These are phyloP conservation scores for Molanna angustata DNA, from an alignment of 2,888 invertebrate genomes.

Conservation along the genomic window DNA sequence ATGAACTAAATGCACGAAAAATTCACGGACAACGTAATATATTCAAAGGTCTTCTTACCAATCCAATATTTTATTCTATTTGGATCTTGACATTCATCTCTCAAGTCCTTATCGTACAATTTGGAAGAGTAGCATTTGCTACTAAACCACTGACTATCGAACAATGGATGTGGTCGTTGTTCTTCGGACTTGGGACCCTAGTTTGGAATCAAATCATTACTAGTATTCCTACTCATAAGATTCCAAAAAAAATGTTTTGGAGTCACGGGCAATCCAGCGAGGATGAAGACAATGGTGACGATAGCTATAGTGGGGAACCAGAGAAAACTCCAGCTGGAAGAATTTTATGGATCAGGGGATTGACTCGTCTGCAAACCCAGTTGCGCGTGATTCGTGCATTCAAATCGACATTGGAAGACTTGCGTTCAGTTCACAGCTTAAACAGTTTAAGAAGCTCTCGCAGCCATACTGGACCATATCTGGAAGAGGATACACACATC, in stretches of 20 bases:
- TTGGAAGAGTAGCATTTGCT: slow-evolving; percentile 77
- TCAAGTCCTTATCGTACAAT: slow-evolving; percentile 76
- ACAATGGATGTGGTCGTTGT: slow-evolving; percentile 85
- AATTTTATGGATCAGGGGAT: slow-evolving; percentile 92
- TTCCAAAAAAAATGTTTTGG: slow-evolving; percentile 74
- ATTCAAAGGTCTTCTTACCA: slow-evolving; percentile 77
- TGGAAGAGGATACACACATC: slow-evolving; percentile 24
- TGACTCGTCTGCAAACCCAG: slow-evolving; percentile 85
- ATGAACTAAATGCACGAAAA: slow-evolving; percentile 88
- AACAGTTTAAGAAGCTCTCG: slow-evolving; percentile 87
- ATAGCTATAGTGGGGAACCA: slow-evolving; percentile 65
- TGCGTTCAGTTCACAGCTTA: slow-evolving; percentile 90
- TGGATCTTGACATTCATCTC: slow-evolving; percentile 76
- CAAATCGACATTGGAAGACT: slow-evolving; percentile 91
- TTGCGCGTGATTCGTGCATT: slow-evolving; percentile 95
- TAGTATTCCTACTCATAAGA: slow-evolving; percentile 73
- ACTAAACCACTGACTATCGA: slow-evolving; percentile 71
- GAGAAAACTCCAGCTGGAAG: slow-evolving; percentile 84
- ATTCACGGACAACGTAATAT: slow-evolving; percentile 88
- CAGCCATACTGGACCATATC: slow-evolving; percentile 64
- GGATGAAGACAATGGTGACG: slow-evolving; percentile 64
- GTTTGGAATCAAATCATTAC: slow-evolving; percentile 84
- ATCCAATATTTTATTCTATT: slow-evolving; percentile 82
- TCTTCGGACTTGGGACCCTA: slow-evolving; percentile 77
- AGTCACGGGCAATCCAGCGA: slow-evolving; percentile 71